Conservation (phyloP, 2,113 vertebrate species). For the Piprites chloris region DNA sequence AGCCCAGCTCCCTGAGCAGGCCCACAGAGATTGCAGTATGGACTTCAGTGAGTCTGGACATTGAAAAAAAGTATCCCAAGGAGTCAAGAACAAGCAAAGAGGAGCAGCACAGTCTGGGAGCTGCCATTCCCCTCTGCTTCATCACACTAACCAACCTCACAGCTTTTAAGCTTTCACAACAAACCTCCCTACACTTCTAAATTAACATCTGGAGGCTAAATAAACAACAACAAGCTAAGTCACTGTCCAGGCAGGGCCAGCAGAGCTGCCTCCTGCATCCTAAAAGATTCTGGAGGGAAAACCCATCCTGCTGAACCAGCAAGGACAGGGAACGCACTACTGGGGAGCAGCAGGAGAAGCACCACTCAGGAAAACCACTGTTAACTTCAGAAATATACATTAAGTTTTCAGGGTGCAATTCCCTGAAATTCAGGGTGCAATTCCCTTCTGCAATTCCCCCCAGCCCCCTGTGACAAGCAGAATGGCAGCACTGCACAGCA, state of each 20-base stretch:
- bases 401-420: neutral
- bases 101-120: neutral
- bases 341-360: neutral
- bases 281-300: neutral
- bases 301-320: neutral
- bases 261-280: neutral
- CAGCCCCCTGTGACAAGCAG: neutral
- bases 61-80: neutral
- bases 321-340: neutral
- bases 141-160: neutral
- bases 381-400: neutral
- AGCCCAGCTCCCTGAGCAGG: neutral
- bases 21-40: neutral
- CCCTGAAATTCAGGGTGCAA: neutral
- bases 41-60: neutral
- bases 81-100: neutral
- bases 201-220: neutral
- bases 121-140: neutral
- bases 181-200: neutral
- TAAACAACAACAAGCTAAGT: neutral
- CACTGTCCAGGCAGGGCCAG: neutral
- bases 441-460: neutral
- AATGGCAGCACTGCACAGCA: neutral
- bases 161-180: neutral
- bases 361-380: accelerated